Evolutionary conservation across 2,797 vertebrate genomes (phyloP), one percentile per base, ranked within the genome.

Genomic region (Neopelma chrysocephalum): DNA sequence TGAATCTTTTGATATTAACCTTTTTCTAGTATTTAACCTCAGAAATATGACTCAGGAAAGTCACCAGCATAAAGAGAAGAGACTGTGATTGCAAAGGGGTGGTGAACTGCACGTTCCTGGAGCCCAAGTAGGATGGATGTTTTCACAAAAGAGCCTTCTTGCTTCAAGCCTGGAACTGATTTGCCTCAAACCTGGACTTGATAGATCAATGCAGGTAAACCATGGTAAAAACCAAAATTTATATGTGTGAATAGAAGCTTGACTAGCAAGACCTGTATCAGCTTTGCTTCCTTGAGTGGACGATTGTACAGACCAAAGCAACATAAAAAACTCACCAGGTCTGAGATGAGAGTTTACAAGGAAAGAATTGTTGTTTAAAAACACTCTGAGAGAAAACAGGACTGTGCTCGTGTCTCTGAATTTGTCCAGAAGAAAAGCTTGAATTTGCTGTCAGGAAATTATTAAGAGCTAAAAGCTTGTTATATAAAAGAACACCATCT

Each of bases 21-120:
- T 89, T n/a, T 34, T 34, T 32, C 77, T 94, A 42, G 50, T 68
- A 65, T 95, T 96, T 78, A 83, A 69, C 80, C 88, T 96, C 36
- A 96, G 90, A 84, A 88, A 68, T 19, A 51, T 51, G 60, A 96
- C 83, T 47, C 61, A 48, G 60, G 73, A 47, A 80, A 77, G 91
- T 56, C 40, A 66, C 3, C 58, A 93, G 87, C 76, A 56, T 62
- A 54, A 90, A 95, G 0, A 70, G 72, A 96, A 76, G 89, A 91
- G 86, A 21, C 45, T 54, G 57, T 86, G 83, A 54, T 31, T 15
- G 9, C 32, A 25, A 1, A 70, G 64, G 94, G 43, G 40, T 31
- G 56, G 38, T 34, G 54, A 61, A 17, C 62, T 89, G 26, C n/a
- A n/a, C 0, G 1, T 91, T 78, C 80, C 62, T 11, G 43, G 64